These are phyloP conservation scores for Hemibagrus wyckioides DNA, from an alignment of 2,113 vertebrate species.

Conservation along the genomic window DNA sequence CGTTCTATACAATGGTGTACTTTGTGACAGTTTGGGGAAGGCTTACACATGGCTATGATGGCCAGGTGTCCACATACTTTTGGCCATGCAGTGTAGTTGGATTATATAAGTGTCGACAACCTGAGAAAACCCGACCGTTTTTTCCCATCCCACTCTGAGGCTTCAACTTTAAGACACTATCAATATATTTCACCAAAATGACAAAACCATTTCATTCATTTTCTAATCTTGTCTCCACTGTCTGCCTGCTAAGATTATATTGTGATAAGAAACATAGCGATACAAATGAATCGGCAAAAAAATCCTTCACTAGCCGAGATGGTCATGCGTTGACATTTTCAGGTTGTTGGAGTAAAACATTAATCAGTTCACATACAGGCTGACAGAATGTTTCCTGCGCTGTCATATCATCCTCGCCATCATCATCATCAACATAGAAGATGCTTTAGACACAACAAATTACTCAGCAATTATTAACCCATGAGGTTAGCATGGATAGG, in stretches of 20 bases:
- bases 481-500: background rate
- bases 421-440: background rate
- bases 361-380: background rate
- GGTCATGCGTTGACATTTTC: background rate
- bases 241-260: background rate
- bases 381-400: background rate
- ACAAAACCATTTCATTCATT: background rate
- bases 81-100: background rate
- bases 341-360: background rate
- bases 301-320: background rate
- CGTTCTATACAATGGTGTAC: background rate
- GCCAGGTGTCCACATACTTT: background rate
- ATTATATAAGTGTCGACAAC: background rate
- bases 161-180: background rate
- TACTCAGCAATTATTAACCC: background rate
- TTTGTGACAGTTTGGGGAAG: background rate
- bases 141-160: no score
- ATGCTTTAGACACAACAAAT: background rate
- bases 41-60: background rate
- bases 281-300: background rate
- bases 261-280: background rate
- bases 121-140: background rate
- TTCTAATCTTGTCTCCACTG: background rate
- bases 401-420: background rate
- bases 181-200: background rate